phyloP scores from a whole-genome alignment of 2,797 vertebrate species.

The Chaunax sp. region DNA sequence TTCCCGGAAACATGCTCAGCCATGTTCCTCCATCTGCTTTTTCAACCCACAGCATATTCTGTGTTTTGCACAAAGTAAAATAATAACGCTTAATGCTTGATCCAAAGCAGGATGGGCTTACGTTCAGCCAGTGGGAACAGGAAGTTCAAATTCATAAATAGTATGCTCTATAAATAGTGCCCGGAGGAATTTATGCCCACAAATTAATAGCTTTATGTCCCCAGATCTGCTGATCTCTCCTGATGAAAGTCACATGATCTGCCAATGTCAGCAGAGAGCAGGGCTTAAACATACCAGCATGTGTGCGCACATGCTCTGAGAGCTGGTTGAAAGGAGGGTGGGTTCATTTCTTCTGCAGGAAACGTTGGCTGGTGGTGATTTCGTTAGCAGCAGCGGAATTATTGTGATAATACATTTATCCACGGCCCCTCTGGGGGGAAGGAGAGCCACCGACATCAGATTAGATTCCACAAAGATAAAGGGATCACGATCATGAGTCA shows the following conservation, averaged over 20 bases:
- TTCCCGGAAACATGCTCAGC: slow-evolving; percentile 22
- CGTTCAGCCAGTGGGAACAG: slow-evolving; percentile 53
- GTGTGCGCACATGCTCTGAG: slow-evolving; percentile 21
- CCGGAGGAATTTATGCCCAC: slow-evolving; percentile 58
- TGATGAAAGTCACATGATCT: slow-evolving; percentile 77
- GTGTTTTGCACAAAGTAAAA: slow-evolving; percentile 37
- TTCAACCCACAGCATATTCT: slow-evolving; percentile 37
- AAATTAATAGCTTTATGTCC: slow-evolving; percentile 64
- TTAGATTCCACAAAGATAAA: slow-evolving; percentile 79
- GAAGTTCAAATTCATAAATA: slow-evolving; percentile 70
- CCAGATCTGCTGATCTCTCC: slow-evolving; percentile 68
- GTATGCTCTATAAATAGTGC: slow-evolving; percentile 72
- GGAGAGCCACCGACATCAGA: slow-evolving; percentile 68
- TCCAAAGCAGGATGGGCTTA: slow-evolving; percentile 55
- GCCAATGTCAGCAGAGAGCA: slow-evolving; percentile 70
- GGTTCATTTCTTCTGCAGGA: slow-evolving; percentile 59
- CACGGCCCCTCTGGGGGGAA: slow-evolving; percentile 55
- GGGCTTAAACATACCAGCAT: slow-evolving; percentile 68
- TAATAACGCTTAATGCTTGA: slow-evolving; percentile 44
- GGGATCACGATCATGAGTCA: slow-evolving; percentile 66
- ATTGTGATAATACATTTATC: slow-evolving; percentile 82
- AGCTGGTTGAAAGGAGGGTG: slow-evolving; percentile 36
- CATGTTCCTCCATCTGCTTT: slow-evolving; percentile 38
- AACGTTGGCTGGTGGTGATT: slow-evolving; percentile 65
- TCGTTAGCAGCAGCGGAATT: slow-evolving; percentile 71